These are phyloP conservation scores for Ciona savignyi DNA, from an alignment of 23 tunicate species.

Conservation along the genomic window DNA sequence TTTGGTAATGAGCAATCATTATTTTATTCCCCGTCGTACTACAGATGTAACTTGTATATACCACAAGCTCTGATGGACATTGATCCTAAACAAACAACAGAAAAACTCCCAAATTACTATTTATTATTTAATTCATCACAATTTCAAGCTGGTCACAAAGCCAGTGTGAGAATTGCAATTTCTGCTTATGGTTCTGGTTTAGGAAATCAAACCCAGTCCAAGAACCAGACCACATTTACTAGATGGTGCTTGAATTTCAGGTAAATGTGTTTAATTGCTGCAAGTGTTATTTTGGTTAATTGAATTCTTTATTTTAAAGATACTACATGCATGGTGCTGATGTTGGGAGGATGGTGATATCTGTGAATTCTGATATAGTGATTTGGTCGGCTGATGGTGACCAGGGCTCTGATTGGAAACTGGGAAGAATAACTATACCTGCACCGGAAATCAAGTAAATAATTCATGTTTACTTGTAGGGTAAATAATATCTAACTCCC, in stretches of 20 bases:
- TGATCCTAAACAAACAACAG: constrained; percentile 31
- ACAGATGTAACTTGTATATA: constrained; percentile 37
- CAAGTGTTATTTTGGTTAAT: no score
- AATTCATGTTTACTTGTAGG: no score
- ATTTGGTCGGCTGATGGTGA: constrained; percentile 30
- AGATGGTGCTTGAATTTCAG: constrained; percentile 64
- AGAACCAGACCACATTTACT: not conserved
- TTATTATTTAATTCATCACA: not conserved
- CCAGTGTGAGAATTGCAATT: not conserved
- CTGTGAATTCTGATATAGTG: constrained; percentile 13
- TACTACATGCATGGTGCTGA: constrained; percentile 29
- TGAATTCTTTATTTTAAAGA: no score
- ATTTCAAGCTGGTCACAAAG: not conserved
- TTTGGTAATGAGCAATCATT: constrained; percentile 24
- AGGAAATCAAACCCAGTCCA: not conserved
- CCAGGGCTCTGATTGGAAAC: constrained; percentile 34
- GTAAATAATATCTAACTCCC: constrained; percentile 20
- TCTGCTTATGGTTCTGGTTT: constrained; percentile 18
- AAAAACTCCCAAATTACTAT: not conserved
- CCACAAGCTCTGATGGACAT: constrained; percentile 54
- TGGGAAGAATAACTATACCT: constrained; percentile 47
- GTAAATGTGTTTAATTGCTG: constrained; percentile 15
- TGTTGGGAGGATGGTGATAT: constrained; percentile 3
- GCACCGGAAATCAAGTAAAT: constrained; percentile 39
- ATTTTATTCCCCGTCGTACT: constrained; percentile 47